Evolutionary conservation across 2,797 vertebrate genomes (phyloP).

Genomic region (Gymnoscopelus microlampas): DNA sequence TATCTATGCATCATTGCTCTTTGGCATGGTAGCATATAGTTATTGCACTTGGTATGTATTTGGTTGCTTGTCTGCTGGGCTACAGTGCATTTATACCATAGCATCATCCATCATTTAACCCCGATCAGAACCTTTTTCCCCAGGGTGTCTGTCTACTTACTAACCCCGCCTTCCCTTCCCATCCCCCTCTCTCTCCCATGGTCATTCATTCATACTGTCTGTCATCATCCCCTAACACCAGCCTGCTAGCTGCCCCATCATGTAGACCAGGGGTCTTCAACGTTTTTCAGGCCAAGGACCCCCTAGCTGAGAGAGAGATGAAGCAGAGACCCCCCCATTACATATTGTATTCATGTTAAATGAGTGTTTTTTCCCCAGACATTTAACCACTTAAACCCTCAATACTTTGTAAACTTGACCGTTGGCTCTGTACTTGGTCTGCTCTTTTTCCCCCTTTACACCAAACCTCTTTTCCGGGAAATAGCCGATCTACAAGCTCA

Average conservation of each 20-base stretch:
- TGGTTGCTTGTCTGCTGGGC: background rate
- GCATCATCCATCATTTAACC: slow-evolving; percentile 38
- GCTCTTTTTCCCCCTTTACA: too few relatives aligned
- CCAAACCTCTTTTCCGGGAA: too few relatives aligned
- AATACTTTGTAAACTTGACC: too few relatives aligned
- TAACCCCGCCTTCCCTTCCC: slow-evolving; percentile 38
- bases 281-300: too few relatives aligned
- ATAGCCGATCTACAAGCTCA: too few relatives aligned
- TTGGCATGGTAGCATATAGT: background rate
- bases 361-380: too few relatives aligned
- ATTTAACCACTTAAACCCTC: too few relatives aligned
- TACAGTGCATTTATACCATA: background rate
- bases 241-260: slow-evolving; percentile 2
- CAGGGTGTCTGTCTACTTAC: slow-evolving; percentile 4
- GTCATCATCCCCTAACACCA: slow-evolving; percentile 1
- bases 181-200: slow-evolving; percentile 30
- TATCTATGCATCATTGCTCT: background rate
- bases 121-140: background rate
- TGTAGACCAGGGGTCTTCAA: background rate
- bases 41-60: background rate
- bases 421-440: too few relatives aligned
- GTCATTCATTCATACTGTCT: slow-evolving; percentile 29
- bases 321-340: too few relatives aligned
- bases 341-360: too few relatives aligned
- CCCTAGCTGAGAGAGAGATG: too few relatives aligned